Conservation (phyloP, 2,113 vertebrate genomes). For the Cavia aperea region DNA sequence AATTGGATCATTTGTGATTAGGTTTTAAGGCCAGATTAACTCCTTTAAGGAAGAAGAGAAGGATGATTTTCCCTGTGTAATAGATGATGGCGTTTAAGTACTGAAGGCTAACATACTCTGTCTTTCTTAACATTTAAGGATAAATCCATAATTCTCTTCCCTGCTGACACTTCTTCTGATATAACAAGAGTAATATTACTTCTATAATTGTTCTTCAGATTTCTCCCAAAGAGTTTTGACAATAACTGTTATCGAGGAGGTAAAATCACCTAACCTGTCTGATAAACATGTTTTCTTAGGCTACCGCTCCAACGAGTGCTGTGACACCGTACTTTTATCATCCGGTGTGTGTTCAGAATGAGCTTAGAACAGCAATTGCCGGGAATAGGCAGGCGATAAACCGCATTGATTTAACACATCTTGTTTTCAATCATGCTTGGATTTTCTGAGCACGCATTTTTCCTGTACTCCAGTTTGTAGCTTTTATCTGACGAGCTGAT, state of each 20-base stretch:
- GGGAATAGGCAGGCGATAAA: conserved; percentile 87
- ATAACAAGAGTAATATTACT: conserved; percentile 65
- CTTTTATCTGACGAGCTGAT: conserved; percentile 89
- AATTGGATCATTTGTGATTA: conserved; percentile 55
- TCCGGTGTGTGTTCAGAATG: conserved; percentile 83
- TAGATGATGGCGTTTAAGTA: conserved; percentile 52
- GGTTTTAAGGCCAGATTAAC: conserved; percentile 25
- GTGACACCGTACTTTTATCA: conserved; percentile 85
- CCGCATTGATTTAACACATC: conserved; percentile 90
- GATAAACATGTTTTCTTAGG: conserved; percentile 82
- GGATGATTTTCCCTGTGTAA: conserved; percentile 4
- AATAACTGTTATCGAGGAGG: conserved; percentile 74
- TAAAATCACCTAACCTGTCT: conserved; percentile 74
- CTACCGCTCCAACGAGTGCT: conserved; percentile 79
- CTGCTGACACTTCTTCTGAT: conserved; percentile 51
- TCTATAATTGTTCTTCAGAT: conserved; percentile 71
- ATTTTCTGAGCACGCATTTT: conserved; percentile 87
- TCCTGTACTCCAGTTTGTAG: conserved; percentile 84
- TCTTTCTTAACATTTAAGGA: conserved; percentile 57
- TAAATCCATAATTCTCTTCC: conserved; percentile 54
- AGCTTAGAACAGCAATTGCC: conserved; percentile 85
- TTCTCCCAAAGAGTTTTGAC: conserved; percentile 75
- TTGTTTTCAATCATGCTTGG: conserved; percentile 89
- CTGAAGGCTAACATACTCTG: conserved; percentile 51
- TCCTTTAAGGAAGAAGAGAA: conserved; percentile 46